Base-by-base conservation (phyloP, 2,797 vertebrate genomes). In the Oophaga sylvatica region DNA sequence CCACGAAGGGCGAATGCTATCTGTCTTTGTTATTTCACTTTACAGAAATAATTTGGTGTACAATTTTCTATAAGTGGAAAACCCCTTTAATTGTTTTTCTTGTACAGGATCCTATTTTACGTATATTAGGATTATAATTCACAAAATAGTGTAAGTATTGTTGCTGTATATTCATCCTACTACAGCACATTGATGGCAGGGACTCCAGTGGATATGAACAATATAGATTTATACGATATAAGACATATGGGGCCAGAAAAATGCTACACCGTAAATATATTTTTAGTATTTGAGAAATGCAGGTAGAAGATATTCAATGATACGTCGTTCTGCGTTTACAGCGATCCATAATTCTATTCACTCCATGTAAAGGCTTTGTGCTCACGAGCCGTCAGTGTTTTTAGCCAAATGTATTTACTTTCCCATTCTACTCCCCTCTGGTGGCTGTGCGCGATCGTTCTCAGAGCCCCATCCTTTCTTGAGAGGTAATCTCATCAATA, bases 361-460 rank as follows among this genome's bases (percentile, higher is more conserved):
- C 9, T 60, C 62, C 17, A 13, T 77, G 8, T 17, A 19, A 62
- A 62, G 70, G 29, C 15, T 62, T 76, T 19, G 15, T 19, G 29
- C 45, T 85, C 35, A 53, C 19, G 62, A 59, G 70, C 68, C 8
- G 31, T 73, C 81, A 41, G 63, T 59, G 53, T 60, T 60, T 57
- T 59, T 17, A 56, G 48, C 48, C 68, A 81, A 76, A 75, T 70
- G n/a, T 41, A 41, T 78, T 83, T 45, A 17, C n/a, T 70, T 53
- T 60, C 76, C 80, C 31, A 63, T 79, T 78, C 71, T 70, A 75
- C 62, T 48, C 53, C 87, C 87, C 81, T 78, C 87, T 88, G 75
- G 75, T 84, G 87, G 87, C 67, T 31, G 63, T 84, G 81, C 19
- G 63, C 16, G 31, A 63, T 62, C 16, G 20, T 63, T 68, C 48